A percentile compares a stretch with the other conserved stretches of the same genome.
Conservation (phyloP, 2,888 invertebrate genomes). For the Aleiodes leptofemur region DNA sequence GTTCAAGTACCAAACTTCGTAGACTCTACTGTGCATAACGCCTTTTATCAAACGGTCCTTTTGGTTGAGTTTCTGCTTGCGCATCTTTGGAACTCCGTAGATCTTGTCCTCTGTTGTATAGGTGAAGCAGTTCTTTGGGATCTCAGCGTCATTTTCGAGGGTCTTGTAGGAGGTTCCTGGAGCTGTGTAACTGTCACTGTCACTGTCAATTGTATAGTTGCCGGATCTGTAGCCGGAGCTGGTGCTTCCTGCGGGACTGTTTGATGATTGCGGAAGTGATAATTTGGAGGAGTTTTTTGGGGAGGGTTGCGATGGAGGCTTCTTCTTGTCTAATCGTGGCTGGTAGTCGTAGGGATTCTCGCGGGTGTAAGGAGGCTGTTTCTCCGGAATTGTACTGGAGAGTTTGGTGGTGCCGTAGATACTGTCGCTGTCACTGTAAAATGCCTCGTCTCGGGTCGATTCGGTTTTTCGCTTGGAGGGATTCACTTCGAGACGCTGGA, state of each 20-base stretch:
- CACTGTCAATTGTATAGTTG: constrained; percentile 70
- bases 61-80: constrained; percentile 57
- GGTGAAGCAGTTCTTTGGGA: constrained; percentile 68
- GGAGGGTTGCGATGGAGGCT: background rate
- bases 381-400: background rate
- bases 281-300: background rate
- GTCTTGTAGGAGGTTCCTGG: background rate
- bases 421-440: constrained; percentile 63
- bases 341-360: background rate
- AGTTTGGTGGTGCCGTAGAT: constrained; percentile 53
- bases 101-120: constrained; percentile 63
- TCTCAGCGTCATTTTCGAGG: constrained; percentile 45
- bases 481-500: constrained; percentile 77
- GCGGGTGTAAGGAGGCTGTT: background rate
- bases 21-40: constrained; percentile 62
- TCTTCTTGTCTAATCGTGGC: constrained; percentile 1
- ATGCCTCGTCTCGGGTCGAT: constrained; percentile 52
- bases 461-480: constrained; percentile 53
- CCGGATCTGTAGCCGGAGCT: constrained; percentile 79
- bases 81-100: constrained; percentile 62
- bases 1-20: constrained; percentile 75
- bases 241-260: constrained; percentile 63
- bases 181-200: constrained; percentile 76
- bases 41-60: constrained; percentile 64
- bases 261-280: background rate